Evolutionary conservation across 2,888 invertebrate genomes (phyloP).

Genomic region (Mechanitis messenoides): DNA sequence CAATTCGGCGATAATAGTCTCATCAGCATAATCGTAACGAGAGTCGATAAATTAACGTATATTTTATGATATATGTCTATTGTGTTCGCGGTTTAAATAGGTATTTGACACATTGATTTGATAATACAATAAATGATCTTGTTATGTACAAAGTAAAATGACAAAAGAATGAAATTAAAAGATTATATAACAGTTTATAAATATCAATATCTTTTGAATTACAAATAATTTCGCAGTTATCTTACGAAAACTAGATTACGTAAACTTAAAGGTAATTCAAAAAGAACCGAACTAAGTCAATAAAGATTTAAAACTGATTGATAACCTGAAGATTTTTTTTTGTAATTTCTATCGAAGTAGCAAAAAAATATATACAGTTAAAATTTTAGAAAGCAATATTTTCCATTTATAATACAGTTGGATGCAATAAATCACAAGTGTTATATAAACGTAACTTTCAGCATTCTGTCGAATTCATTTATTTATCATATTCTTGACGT

Average conservation of each 20-base stretch:
- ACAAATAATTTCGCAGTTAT: too few relatives aligned
- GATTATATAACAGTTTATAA: too few relatives aligned
- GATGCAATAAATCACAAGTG: background rate
- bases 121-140: background rate
- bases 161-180: too few relatives aligned
- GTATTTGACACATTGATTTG: background rate
- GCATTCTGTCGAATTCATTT: background rate
- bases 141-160: too few relatives aligned
- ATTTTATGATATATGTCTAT: constrained; percentile 21
- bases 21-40: constrained; percentile 38
- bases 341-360: too few relatives aligned
- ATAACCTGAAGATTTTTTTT: too few relatives aligned
- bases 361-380: too few relatives aligned
- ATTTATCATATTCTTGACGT: background rate
- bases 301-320: too few relatives aligned
- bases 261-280: too few relatives aligned
- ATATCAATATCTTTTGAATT: too few relatives aligned
- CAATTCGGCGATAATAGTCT: constrained; percentile 42
- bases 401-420: background rate
- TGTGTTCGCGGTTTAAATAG: constrained; percentile 10
- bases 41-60: constrained; percentile 12
- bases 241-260: too few relatives aligned
- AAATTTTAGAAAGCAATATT: background rate
- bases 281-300: too few relatives aligned
- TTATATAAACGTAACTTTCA: background rate